Percentiles rank a stretch among this genome's conserved stretches.
Evolutionary conservation across 2,888 invertebrate genomes (phyloP).

Genomic region (Acanthosoma haemorrhoidale): DNA sequence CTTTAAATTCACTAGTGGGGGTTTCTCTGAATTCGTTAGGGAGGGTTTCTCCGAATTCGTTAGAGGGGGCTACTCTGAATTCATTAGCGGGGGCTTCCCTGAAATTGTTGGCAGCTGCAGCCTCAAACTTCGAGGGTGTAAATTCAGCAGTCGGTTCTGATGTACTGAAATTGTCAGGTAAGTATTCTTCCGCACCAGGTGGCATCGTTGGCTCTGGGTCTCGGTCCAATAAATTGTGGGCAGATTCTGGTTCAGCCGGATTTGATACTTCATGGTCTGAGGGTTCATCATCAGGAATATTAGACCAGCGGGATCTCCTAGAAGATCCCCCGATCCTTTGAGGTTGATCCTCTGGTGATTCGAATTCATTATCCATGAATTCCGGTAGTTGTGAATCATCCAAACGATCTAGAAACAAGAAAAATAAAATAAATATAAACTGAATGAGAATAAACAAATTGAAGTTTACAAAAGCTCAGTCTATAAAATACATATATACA

Average conservation of each 20-base stretch:
- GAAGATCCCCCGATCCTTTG: neutral
- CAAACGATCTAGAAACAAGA: neutral
- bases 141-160: neutral
- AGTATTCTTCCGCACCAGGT: neutral
- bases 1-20: neutral
- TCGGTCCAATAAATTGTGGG: neutral
- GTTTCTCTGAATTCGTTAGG: too few species aligned
- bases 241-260: neutral
- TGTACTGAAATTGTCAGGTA: neutral
- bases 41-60: too few species aligned
- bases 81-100: too few species aligned
- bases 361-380: neutral
- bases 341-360: neutral
- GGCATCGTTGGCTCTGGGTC: neutral
- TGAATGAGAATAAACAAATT: too few species aligned
- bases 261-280: neutral
- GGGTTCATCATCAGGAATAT: neutral
- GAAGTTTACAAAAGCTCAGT: too few species aligned
- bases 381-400: neutral
- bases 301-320: neutral
- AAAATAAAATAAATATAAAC: too few species aligned
- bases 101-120: neutral
- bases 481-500: too few species aligned
- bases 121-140: neutral
- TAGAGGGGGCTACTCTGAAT: too few species aligned